These are phyloP conservation scores for Anguilla anguilla DNA, from an alignment of 2,797 vertebrate genomes.

Conservation along the genomic window DNA sequence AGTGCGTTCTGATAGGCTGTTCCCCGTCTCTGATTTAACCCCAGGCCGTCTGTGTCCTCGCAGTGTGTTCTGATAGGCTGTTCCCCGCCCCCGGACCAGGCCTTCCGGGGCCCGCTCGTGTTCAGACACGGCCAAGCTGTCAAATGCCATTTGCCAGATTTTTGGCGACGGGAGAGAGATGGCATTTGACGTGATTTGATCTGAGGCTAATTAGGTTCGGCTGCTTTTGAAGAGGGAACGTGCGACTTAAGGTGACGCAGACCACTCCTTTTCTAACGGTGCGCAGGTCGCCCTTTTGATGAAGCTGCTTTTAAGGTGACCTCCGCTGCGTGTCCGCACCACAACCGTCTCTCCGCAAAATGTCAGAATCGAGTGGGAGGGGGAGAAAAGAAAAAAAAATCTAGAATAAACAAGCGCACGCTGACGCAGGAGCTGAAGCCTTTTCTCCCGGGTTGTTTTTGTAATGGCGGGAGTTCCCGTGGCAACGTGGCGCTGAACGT, in stretches of 20 bases:
- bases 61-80: too few relatives aligned
- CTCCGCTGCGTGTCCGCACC: neutral
- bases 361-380: conserved; percentile 45
- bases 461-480: conserved; percentile 44
- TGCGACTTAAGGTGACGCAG: conserved; percentile 54
- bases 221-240: conserved; percentile 64
- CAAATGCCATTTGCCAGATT: conserved; percentile 62
- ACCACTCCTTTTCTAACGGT: conserved; percentile 33
- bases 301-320: conserved; percentile 27
- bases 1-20: too few relatives aligned
- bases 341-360: conserved; percentile 43
- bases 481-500: conserved; percentile 42
- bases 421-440: conserved; percentile 2
- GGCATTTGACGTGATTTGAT: conserved; percentile 61
- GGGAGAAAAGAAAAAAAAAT: too few relatives aligned
- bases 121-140: conserved; percentile 60
- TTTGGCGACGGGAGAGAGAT: conserved; percentile 38
- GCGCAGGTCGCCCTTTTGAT: conserved; percentile 22
- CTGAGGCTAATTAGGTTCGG: conserved; percentile 69
- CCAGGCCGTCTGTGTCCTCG: too few relatives aligned
- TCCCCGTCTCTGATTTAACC: too few relatives aligned
- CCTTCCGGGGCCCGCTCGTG: conserved; percentile 57
- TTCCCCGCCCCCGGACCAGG: neutral
- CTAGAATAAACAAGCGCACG: neutral
- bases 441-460: conserved; percentile 34